Evolutionary conservation across 2,888 invertebrate genomes (phyloP), one percentile per base, ranked within the genome.

Genomic region (Liposcelis brunnea): DNA sequence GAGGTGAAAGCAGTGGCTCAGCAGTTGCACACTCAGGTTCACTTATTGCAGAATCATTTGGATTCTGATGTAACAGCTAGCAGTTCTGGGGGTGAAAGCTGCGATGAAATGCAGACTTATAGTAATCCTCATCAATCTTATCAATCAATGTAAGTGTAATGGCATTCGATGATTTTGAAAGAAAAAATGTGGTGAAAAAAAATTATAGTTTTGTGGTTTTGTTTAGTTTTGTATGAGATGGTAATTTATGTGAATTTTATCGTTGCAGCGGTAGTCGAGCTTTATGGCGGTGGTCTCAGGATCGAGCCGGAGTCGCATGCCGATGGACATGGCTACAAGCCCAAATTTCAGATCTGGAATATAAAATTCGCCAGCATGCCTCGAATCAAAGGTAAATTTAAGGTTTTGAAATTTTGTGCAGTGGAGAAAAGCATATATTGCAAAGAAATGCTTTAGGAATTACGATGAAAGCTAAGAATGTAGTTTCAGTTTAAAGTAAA

Each of bases 41-140:
- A 75, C 19, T 68, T 81, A 50, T 72, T 87, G 46, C 80, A 85
- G 59, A 69, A 71, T 48, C 77, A 78, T 55, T 68, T 87, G 51
- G 93, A 94, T 63, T 89, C 90, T 1, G 93, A 94, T 66, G 90
- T 86, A 31, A 94, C 94, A 1, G 87, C 80, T 12, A 89, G 89
- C 49, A 91, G 90, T 58, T 91, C 91, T 12, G 93, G 90, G 44
- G 90, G 87, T 31, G 93, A 93, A 62, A 90, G 89, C 57, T 86
- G 86, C 62, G 91, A 93, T 67, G 91, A 93, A 62, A 75, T 80
- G 66, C 75, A 82, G 52, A 64, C 68, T 49, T 85, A 81, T 64
- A 83, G 76, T 61, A 85, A 85, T 64, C 70, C 74, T 42, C 74
- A 76, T 56, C 83, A 83, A 58, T 78, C 80, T 33, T 50, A 72